Conservation (phyloP, 2,888 invertebrate genomes). For the Drosophila tripunctata region DNA sequence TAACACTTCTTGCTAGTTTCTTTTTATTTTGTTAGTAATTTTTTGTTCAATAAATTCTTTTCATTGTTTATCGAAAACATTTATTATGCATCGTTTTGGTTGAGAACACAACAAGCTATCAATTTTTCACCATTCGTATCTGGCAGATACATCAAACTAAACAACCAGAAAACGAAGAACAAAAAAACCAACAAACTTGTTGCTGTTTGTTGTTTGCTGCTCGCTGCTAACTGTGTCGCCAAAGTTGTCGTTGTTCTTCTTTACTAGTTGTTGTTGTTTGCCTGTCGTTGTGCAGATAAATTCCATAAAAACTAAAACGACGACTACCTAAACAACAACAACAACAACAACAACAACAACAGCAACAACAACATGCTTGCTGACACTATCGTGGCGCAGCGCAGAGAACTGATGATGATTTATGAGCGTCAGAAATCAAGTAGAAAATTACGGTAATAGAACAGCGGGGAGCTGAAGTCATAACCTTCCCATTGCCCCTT, state of each 20-base stretch:
- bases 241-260: conserved; percentile 54
- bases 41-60: conserved; percentile 52
- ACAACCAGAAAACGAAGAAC: conserved; percentile 20
- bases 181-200: conserved; percentile 50
- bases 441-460: conserved; percentile 77
- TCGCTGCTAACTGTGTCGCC: conserved; percentile 69
- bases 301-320: conserved; percentile 71
- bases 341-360: conserved; percentile 22
- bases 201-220: conserved; percentile 63
- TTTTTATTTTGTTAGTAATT: conserved; percentile 15
- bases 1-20: conserved; percentile 16
- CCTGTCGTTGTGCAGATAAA: conserved; percentile 55
- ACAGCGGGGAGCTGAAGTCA: conserved; percentile 35
- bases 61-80: conserved; percentile 69
- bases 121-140: conserved; percentile 70
- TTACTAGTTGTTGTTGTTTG: conserved; percentile 13
- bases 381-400: conserved; percentile 55
- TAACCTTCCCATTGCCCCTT: background rate
- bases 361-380: conserved; percentile 35
- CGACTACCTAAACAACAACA: conserved; percentile 62
- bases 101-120: conserved; percentile 65
- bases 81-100: conserved; percentile 75
- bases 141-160: conserved; percentile 73
- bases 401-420: conserved; percentile 74
- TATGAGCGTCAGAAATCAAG: conserved; percentile 79